These are phyloP conservation scores for Sinella curviseta DNA, from an alignment of 1,140 invertebrate genomes.

Conservation along the genomic window DNA sequence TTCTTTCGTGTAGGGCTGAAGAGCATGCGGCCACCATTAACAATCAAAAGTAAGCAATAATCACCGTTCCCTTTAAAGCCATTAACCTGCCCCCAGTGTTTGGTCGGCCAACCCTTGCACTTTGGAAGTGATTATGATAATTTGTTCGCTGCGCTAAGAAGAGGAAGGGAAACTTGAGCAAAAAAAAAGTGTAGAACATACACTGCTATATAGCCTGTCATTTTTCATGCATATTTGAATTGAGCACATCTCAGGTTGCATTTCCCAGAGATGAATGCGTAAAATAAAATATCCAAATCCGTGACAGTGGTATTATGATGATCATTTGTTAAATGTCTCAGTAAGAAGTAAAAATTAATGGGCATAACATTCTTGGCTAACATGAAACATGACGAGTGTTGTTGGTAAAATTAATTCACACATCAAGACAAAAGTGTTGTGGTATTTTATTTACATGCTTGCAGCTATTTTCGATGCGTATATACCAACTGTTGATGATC, in stretches of 20 bases:
- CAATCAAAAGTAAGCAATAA: constrained; percentile 18
- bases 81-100: constrained; percentile 5
- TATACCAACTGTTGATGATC: background rate
- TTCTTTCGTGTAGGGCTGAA: background rate
- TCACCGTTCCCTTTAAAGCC: background rate
- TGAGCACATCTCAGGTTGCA: no score
- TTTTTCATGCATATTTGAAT: background rate
- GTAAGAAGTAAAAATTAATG: background rate
- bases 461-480: background rate
- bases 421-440: background rate
- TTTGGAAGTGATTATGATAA: background rate
- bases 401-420: background rate
- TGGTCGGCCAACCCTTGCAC: background rate
- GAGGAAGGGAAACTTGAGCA: no score
- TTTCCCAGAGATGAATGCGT: background rate
- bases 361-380: background rate
- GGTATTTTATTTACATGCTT: background rate
- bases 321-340: background rate
- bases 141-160: no score
- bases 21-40: constrained; percentile 17
- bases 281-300: background rate
- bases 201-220: background rate
- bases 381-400: background rate
- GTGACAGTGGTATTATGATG: background rate
- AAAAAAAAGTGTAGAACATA: no score